A percentile compares a stretch with the other conserved stretches of the same genome.
Evolutionary conservation across 2,797 vertebrate species (phyloP).

Genomic region (Chaunax sp.): DNA sequence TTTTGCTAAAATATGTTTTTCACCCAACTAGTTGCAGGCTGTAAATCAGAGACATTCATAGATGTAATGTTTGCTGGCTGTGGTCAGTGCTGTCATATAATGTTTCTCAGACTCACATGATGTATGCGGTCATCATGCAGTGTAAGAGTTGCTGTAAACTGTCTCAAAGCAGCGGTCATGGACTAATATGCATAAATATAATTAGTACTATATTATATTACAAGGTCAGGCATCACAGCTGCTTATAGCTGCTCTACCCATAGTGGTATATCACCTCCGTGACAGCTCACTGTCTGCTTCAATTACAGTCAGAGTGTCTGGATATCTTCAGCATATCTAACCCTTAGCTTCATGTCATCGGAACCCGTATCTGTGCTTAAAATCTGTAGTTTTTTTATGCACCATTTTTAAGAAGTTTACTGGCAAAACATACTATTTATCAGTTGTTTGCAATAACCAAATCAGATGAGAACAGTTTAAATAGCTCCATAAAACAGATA

Average conservation of each 20-base stretch:
- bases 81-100: no score
- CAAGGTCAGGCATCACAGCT: slow-evolving; percentile 10
- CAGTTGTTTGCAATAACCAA: no score
- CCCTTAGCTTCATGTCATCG: background rate
- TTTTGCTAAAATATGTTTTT: no score
- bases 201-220: no score
- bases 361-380: background rate
- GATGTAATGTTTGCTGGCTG: background rate
- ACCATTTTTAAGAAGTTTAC: no score
- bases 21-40: background rate
- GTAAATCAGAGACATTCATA: background rate
- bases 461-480: no score
- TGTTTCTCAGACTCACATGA: background rate
- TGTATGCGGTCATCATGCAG: background rate
- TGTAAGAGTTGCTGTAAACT: background rate
- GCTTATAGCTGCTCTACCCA: background rate
- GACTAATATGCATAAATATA: no score
- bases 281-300: slow-evolving; percentile 3
- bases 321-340: background rate
- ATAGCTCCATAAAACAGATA: no score
- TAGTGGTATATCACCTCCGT: background rate
- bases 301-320: background rate
- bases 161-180: background rate
- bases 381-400: background rate
- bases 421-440: no score